Percentiles rank a stretch among this genome's conserved stretches.
Evolutionary conservation across 2,113 vertebrate species (phyloP).

Genomic region (Oncorhynchus tshawytscha): DNA sequence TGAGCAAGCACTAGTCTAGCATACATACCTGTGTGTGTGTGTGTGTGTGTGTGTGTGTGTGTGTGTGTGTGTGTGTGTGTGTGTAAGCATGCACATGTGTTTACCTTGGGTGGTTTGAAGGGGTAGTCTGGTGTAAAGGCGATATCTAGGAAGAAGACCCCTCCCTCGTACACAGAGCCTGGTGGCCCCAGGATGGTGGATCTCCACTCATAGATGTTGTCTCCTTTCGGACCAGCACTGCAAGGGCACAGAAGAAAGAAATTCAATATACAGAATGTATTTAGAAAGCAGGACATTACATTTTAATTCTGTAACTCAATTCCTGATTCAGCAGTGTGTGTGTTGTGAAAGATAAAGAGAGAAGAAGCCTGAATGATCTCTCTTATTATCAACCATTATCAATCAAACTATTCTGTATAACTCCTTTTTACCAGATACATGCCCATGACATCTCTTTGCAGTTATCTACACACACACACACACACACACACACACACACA

Average conservation of each 20-base stretch:
- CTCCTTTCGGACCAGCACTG: conserved; percentile 95
- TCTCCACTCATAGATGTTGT: conserved; percentile 99
- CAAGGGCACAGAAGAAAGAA: conserved; percentile 12
- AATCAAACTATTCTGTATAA: conserved; percentile 17
- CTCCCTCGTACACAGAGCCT: conserved; percentile 96
- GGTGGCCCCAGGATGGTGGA: conserved; percentile 97
- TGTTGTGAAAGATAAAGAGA: not conserved
- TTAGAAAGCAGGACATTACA: not conserved
- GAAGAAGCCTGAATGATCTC: conserved; percentile 8
- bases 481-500: conserved; percentile 8
- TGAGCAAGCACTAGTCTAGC: conserved; percentile 42
- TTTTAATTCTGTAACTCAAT: conserved; percentile 25
- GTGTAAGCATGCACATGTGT: not conserved
- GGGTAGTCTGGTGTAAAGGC: conserved; percentile 99
- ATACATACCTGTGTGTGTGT: not conserved
- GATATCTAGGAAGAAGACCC: conserved; percentile 97
- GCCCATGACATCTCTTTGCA: not conserved
- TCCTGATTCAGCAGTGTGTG: conserved; percentile 13
- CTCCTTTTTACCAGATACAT: conserved; percentile 14
- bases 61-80: not conserved
- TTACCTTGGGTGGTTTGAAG: conserved; percentile 97
- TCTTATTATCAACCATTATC: conserved; percentile 47
- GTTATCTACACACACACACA: not conserved
- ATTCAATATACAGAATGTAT: conserved; percentile 13
- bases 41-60: not conserved